Base-by-base conservation (phyloP, 2,797 vertebrate genomes). In the Coilia nasus region DNA sequence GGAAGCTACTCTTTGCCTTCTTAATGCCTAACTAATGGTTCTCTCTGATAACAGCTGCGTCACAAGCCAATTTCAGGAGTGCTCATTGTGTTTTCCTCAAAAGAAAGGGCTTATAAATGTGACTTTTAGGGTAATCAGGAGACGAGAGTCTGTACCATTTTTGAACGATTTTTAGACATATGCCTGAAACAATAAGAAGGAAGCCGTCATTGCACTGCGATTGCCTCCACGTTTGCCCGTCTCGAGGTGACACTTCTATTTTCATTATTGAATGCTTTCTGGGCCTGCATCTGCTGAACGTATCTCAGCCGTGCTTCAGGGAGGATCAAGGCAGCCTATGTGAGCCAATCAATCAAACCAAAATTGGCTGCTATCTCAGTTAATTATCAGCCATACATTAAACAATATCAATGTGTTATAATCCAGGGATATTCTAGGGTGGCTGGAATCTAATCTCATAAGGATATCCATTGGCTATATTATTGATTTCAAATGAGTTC, bases 41-140 rank as follows among this genome's bases (percentile, higher is more conserved):
- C 17, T 6, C 71, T 21, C 71, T 78, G 71, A 78, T 78, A 78
- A 78, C 71, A 78, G 71, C 71, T 78, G 71, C 31, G 71, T 78
- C 64, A 78, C 71, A 41, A 78, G 17, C 35, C 35, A 78, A 41
- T 78, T 78, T 44, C 19, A 78, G 35, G 71, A n/a, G 71, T 41
- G 71, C 31, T 78, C 41, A 44, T 41, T 41, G 71, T 41, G 15
- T 78, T 15, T 78, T 9, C 35, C 35, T 17, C 15, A 19, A 21
- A 41, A 44, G 15, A 78, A 44, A 44, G 44, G 28, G 71, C 35
- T 21, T 78, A 78, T 6, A 78, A 44, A 44, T 78, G 35, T 78
- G 15, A 35, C 35, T 78, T 78, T 78, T 19, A 78, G 6, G 35
- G 17, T 78, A 44, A 78, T 78, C 71, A 44, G 35, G 19, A 71